Evolutionary conservation across 2,888 invertebrate genomes (phyloP).

Genomic region (Drosophila vallismaia): DNA sequence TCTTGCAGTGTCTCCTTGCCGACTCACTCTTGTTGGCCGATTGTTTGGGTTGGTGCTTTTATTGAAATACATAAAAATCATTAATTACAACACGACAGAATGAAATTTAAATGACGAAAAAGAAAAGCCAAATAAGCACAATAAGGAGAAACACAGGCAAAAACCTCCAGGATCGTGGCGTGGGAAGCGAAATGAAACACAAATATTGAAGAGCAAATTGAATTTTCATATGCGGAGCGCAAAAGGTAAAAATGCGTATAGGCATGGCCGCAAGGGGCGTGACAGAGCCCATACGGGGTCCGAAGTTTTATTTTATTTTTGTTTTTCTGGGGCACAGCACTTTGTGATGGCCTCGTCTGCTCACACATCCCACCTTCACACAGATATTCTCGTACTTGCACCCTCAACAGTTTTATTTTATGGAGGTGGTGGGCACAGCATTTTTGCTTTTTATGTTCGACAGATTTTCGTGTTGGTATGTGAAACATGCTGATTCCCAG

Average conservation of each 20-base stretch:
- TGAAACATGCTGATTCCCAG: slow-evolving; percentile 78
- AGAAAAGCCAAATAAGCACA: slow-evolving; percentile 33
- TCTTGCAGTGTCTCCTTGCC: background rate
- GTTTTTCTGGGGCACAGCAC: slow-evolving; percentile 66
- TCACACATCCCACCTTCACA: slow-evolving; percentile 1
- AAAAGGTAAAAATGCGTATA: slow-evolving; percentile 48
- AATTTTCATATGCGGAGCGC: slow-evolving; percentile 70
- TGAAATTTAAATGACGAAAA: slow-evolving; percentile 71
- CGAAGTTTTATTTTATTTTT: slow-evolving; percentile 29
- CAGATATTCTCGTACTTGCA: slow-evolving; percentile 30
- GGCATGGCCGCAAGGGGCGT: slow-evolving; percentile 21
- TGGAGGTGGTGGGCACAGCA: slow-evolving; percentile 60
- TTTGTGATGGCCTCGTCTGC: slow-evolving; percentile 46
- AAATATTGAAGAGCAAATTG: slow-evolving; percentile 77
- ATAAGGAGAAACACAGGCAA: slow-evolving; percentile 50
- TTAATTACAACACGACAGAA: slow-evolving; percentile 76
- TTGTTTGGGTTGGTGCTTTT: slow-evolving; percentile 56
- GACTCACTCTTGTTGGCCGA: slow-evolving; percentile 11
- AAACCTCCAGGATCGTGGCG: slow-evolving; percentile 43
- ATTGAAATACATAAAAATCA: slow-evolving; percentile 74
- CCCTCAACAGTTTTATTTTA: slow-evolving; percentile 68
- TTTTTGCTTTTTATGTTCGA: slow-evolving; percentile 76
- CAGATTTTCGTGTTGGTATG: slow-evolving; percentile 79
- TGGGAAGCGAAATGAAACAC: slow-evolving; percentile 23
- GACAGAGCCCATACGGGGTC: slow-evolving; percentile 20